Evolutionary conservation across 1,140 invertebrate species (phyloP).

Genomic region (Bombus polaris): DNA sequence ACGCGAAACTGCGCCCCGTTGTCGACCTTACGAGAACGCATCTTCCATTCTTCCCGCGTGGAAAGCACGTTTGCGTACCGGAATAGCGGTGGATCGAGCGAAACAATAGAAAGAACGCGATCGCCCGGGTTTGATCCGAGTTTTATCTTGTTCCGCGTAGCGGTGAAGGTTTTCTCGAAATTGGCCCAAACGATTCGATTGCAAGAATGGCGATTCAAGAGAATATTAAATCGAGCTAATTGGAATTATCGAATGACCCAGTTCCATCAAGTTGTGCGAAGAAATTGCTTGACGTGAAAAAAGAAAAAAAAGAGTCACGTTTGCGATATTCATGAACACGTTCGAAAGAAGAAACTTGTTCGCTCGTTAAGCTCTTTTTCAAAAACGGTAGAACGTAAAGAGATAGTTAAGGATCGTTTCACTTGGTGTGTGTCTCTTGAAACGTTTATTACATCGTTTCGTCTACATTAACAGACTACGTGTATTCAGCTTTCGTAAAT

Average conservation of each 20-base stretch:
- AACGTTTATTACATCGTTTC: background rate
- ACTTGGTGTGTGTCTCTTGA: background rate
- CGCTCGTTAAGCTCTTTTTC: background rate
- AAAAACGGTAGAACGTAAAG: background rate
- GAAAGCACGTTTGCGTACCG: background rate
- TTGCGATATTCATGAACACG: background rate
- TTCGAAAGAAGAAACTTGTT: background rate
- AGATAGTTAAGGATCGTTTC: background rate
- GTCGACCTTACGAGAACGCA: background rate
- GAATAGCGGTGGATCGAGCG: background rate
- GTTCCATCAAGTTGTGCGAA: background rate
- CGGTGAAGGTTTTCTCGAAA: background rate
- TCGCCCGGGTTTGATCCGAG: background rate
- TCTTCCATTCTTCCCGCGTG: background rate
- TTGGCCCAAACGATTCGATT: background rate
- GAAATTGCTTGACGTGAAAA: background rate
- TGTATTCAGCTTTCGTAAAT: background rate
- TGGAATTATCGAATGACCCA: conserved; percentile 21
- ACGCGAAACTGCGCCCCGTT: conserved; percentile 15
- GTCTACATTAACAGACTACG: background rate
- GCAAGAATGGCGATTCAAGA: background rate
- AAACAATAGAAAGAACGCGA: background rate
- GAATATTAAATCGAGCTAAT: conserved; percentile 16
- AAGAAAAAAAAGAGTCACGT: background rate
- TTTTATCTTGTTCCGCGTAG: background rate